Evolutionary conservation across 2,888 invertebrate genomes (phyloP).

Genomic region (Laspeyria flexula): DNA sequence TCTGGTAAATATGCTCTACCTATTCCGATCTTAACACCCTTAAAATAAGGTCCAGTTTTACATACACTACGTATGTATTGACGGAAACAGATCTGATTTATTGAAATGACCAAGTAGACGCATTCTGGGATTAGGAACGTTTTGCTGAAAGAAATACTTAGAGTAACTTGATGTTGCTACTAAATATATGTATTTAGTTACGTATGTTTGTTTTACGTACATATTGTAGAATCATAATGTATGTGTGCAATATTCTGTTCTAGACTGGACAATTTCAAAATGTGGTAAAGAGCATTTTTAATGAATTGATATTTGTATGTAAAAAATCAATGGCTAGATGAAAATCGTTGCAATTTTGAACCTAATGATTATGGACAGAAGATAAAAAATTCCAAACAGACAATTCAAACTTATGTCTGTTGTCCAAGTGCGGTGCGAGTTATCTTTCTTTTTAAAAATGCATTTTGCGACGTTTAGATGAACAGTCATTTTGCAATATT

Average conservation of each 20-base stretch:
- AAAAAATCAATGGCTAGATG: too few relatives aligned
- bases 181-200: slow-evolving; percentile 24
- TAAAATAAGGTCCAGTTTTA: slow-evolving; percentile 19
- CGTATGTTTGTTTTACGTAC: slow-evolving; percentile 30
- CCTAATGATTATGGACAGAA: too few relatives aligned
- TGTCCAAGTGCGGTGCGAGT: too few relatives aligned
- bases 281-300: slow-evolving; percentile 17
- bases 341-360: too few relatives aligned
- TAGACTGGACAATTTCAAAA: slow-evolving; percentile 28
- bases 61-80: slow-evolving; percentile 17
- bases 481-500: slow-evolving; percentile 29
- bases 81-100: slow-evolving; percentile 46
- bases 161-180: slow-evolving; percentile 37
- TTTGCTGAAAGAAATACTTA: slow-evolving; percentile 28
- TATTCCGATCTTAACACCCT: too few relatives aligned
- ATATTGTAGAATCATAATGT: slow-evolving; percentile 21
- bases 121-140: slow-evolving; percentile 41
- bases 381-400: too few relatives aligned
- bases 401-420: too few relatives aligned
- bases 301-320: slow-evolving; percentile 16
- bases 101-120: slow-evolving; percentile 45
- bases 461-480: slow-evolving; percentile 26
- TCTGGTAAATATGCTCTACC: too few relatives aligned
- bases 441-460: slow-evolving; percentile 28
- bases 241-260: slow-evolving; percentile 44